phyloP scores from a whole-genome alignment of 2,888 invertebrate species.

The Papilio elwesi region DNA sequence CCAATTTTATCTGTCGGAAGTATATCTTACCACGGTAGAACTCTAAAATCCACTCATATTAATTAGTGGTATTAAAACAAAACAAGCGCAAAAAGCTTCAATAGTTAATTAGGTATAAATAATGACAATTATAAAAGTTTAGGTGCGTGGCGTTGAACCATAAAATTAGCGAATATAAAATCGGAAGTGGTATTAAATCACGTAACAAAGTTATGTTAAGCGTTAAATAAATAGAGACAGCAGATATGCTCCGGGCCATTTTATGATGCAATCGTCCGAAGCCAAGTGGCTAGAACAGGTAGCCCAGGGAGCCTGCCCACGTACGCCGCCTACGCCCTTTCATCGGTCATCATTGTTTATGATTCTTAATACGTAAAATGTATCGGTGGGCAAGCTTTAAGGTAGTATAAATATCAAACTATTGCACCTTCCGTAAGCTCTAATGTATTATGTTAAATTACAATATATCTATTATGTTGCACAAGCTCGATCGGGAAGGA shows the following conservation, averaged over 20 bases:
- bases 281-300: slow-evolving; percentile 32
- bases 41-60: no score
- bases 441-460: no score
- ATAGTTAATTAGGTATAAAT: no score
- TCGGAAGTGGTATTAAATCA: neutral
- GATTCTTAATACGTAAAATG: slow-evolving; percentile 25
- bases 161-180: slow-evolving; percentile 12
- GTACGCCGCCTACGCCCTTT: neutral
- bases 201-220: slow-evolving; percentile 29
- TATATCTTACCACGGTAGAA: no score
- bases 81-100: no score
- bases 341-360: slow-evolving; percentile 38
- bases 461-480: no score
- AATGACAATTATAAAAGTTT: neutral
- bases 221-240: slow-evolving; percentile 33
- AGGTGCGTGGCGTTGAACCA: neutral
- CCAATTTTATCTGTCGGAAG: no score
- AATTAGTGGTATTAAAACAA: no score
- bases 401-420: neutral
- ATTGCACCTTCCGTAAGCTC: slow-evolving; percentile 3
- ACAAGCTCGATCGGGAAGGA: no score
- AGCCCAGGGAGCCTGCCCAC: slow-evolving; percentile 30
- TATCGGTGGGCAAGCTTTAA: slow-evolving; percentile 15
- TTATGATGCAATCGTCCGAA: slow-evolving; percentile 29
- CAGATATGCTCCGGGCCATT: slow-evolving; percentile 7